Base-by-base conservation (phyloP, 2,888 invertebrate genomes). In the Gisinianus flammeolus region DNA sequence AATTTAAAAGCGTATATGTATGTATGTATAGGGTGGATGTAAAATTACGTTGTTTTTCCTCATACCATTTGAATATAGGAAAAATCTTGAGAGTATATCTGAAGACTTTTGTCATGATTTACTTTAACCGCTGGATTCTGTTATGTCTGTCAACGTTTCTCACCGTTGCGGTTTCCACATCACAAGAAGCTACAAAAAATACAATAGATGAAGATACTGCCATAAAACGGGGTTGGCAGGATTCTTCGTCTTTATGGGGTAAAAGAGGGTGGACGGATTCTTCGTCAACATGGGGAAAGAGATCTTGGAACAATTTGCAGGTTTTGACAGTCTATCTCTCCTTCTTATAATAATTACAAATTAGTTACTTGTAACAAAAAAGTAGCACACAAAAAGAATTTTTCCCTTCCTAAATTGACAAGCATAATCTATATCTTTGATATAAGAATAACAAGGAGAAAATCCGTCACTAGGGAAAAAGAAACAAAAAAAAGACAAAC, bases 191-290 rank as follows among this genome's bases (percentile, higher is more conserved):
- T 6, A 70, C 78, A 73, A 80, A 79, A 77, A 78, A 72, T 64
- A 52, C 76, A 58, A 56, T 30, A 62, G 80, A 79, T 68, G 81
- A 82, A 44, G 76, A 58, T 73, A 73, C 74, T 75, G 30, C 77
- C 31, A 77, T 79, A 67, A 82, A 84, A 76, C 76, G 84, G 78
- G 81, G 76, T 8, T 85, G 85, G 85, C 84, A 85, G 67, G 83
- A 85, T 52, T 70, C 85, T 66, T 81, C 82, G 71, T 84, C 82
- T n/a, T 85, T 85, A 30, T 87, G 87, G 78, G 91, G 91, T 79
- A 91, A 91, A 85, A 87, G 91, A 81, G 90, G 88, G 30, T 91
- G 91, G 91, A 88, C 90, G 24, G 72, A n/a, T 44, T 66, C 69
- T 26, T 58, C 58, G 19, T 68, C 69, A 26, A 24, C 68, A 22